Evolutionary conservation across 2,797 vertebrate species (phyloP), one percentile per base, ranked within the genome.

Genomic region (Cryptoprocta ferox): DNA sequence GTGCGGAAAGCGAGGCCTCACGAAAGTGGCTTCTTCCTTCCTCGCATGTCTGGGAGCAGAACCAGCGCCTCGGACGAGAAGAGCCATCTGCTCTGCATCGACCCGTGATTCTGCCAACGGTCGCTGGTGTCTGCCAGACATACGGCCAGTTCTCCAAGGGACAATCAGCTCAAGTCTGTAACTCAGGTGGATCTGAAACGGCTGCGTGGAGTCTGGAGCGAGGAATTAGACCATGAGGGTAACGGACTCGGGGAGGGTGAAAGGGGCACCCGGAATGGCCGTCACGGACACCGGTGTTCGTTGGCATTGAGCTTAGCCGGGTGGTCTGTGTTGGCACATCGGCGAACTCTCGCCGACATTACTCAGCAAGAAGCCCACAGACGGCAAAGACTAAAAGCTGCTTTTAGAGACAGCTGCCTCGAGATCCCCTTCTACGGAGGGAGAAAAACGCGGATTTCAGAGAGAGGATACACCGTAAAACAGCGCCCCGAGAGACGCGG

Each of bases 1-100:
- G 59, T 14, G 18, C 91, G 32, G 80, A 50, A 94, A 71, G 32
- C 39, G 65, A 90, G 85, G 6, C 30, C 0, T 50, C 26, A 42
- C 35, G 65, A 11, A 94, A 94, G 91, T 15, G 63, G 45, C 37
- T 96, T 95, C 61, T 65, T 78, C 16, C 71, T 63, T 18, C 7
- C 76, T 48, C 48, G 53, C 18, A 16, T 2, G 56, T 59, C 21
- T 1, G 56, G 21, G 9, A 21, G 56, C 21, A 8, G 19, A 59
- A 9, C 56, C 56, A 56, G 56, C 7, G 2, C 19, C 19, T 1
- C 7, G 56, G 56, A 56, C 56, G 56, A 24, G 56, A 56, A 18
- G 24, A 56, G 21, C 56, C 95, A 97, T 92, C 96, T 98, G 89
- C 19, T 96, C 16, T n/a, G 71, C 48, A 63, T 75, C 95, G 90